These are phyloP conservation scores for Apis cerana DNA, from an alignment of 1,140 invertebrate genomes.

Conservation along the genomic window DNA sequence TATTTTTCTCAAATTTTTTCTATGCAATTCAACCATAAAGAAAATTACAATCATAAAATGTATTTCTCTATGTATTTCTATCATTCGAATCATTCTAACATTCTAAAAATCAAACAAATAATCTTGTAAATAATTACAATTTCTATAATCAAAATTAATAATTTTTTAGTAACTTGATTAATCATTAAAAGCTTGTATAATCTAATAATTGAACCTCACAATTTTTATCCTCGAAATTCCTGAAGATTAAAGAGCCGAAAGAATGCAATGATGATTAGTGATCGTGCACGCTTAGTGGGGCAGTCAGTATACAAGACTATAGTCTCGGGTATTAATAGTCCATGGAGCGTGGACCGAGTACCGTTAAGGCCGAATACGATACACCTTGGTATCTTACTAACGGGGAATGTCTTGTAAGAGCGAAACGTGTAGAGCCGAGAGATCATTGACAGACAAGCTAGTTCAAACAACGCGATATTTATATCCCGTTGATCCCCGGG, in stretches of 20 bases:
- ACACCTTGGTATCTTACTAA: constrained; percentile 64
- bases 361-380: constrained; percentile 72
- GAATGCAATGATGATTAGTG: constrained; percentile 34
- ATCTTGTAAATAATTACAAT: neutral
- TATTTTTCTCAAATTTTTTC: no score
- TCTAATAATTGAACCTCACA: neutral
- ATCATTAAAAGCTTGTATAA: neutral
- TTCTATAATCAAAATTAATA: neutral
- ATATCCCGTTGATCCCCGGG: neutral
- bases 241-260: constrained; percentile 34
- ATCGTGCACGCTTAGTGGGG: constrained; percentile 32
- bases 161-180: neutral
- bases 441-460: constrained; percentile 9
- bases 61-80: no score
- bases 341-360: constrained; percentile 71
- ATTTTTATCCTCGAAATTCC: constrained; percentile 36
- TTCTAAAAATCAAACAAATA: no score
- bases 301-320: constrained; percentile 24
- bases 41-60: no score
- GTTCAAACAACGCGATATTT: neutral
- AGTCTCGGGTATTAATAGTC: constrained; percentile 46
- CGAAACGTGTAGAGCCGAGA: neutral
- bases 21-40: no score
- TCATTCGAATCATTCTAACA: no score
- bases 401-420: constrained; percentile 64